Evolutionary conservation across 2,888 invertebrate species (phyloP).

Genomic region (Habrosyne pyritoides): DNA sequence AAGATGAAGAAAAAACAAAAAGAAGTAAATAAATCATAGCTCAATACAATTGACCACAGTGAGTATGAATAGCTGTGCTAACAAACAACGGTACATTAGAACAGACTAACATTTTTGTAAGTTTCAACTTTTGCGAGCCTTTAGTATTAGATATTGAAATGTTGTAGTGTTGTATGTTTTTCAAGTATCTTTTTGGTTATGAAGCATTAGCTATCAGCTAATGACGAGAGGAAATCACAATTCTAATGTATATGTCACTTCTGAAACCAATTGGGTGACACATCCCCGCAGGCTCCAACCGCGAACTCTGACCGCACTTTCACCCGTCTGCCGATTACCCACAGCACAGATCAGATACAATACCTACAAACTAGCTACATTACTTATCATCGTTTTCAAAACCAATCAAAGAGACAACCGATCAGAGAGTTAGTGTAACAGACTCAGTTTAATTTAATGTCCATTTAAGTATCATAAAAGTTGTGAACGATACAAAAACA

Average conservation of each 20-base stretch:
- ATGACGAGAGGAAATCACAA: not conserved
- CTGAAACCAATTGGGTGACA: conserved; percentile 32
- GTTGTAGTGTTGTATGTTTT: no score
- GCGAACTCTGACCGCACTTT: conserved; percentile 47
- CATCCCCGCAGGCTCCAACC: conserved; percentile 47
- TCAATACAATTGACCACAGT: conserved; percentile 30
- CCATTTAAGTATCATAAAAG: not conserved
- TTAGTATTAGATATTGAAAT: not conserved
- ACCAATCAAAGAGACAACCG: no score
- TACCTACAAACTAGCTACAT: conserved; percentile 15
- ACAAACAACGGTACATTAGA: conserved; percentile 26
- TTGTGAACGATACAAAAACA: conserved; percentile 21
- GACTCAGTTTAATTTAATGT: not conserved
- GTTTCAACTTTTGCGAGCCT: not conserved
- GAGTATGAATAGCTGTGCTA: conserved; percentile 28
- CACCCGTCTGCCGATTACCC: conserved; percentile 45
- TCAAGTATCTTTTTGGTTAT: no score
- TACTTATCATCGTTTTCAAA: conserved; percentile 29
- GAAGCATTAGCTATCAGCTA: not conserved
- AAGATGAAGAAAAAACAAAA: not conserved
- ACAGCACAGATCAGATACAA: conserved; percentile 6
- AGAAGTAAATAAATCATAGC: conserved; percentile 9
- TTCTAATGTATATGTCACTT: conserved; percentile 24
- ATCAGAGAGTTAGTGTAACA: no score
- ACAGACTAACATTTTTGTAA: not conserved